Evolutionary conservation across 1,140 invertebrate species (phyloP).

Genomic region (Hesperophylax magnus): DNA sequence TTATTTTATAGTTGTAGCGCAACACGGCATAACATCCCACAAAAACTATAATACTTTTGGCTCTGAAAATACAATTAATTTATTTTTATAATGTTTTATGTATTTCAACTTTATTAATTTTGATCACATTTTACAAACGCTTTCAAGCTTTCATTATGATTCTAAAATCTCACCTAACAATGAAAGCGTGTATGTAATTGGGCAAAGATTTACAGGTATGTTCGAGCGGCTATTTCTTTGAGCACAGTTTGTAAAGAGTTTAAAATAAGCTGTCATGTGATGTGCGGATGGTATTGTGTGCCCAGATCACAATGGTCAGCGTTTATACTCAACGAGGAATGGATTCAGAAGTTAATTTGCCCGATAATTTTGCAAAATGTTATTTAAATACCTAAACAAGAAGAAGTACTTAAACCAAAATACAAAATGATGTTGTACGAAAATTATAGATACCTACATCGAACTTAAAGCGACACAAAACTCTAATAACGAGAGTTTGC

Average conservation of each 20-base stretch:
- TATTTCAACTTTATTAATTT: no score
- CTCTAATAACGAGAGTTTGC: no score
- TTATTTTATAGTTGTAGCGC: no score
- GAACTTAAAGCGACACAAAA: no score
- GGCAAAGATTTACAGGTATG: conserved; percentile 19
- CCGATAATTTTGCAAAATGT: not conserved
- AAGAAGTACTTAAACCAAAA: not conserved
- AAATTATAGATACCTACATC: no score
- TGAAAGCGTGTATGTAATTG: conserved; percentile 11
- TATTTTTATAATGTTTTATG: no score
- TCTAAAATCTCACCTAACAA: not conserved
- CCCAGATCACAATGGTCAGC: not conserved
- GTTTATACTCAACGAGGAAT: not conserved
- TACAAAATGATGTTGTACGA: no score
- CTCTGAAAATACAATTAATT: no score
- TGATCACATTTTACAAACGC: no score
- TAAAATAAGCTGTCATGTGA: conserved; percentile 39
- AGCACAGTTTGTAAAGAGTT: conserved; percentile 21
- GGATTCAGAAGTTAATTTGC: not conserved
- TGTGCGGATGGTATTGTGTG: conserved; percentile 20
- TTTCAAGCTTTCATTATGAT: no score
- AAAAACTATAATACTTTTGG: no score
- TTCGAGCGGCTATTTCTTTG: not conserved
- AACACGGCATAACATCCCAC: no score
- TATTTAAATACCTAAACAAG: not conserved